Evolutionary conservation across 2,113 vertebrate genomes (phyloP).

Genomic region (Coracopsis vasa): DNA sequence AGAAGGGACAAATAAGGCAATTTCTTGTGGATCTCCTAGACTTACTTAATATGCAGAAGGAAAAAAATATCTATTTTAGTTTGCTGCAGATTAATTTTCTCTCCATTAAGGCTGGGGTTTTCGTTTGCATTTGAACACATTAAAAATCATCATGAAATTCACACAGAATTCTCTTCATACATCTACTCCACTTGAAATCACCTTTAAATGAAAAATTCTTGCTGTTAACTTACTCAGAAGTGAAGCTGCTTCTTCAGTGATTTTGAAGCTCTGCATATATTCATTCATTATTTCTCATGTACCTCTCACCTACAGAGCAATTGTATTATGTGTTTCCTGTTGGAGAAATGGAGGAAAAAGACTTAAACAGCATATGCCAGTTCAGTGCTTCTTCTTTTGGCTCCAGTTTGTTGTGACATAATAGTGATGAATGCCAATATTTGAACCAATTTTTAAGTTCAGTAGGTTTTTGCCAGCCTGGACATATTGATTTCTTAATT

Average conservation of each 20-base stretch:
- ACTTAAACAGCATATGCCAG: rapidly evolving
- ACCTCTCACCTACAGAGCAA: neutral
- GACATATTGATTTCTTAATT: neutral
- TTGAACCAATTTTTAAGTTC: neutral
- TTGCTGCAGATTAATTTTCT: neutral
- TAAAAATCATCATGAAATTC: neutral
- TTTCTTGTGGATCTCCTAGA: neutral
- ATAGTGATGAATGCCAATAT: neutral
- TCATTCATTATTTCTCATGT: rapidly evolving
- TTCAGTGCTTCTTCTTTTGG: neutral
- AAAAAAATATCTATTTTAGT: neutral
- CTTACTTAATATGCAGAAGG: neutral
- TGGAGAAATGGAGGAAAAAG: neutral
- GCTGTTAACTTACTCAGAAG: neutral
- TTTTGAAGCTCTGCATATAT: neutral
- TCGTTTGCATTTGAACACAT: neutral
- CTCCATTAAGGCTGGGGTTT: rapidly evolving
- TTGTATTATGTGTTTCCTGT: neutral
- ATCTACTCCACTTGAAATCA: neutral
- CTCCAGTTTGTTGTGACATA: neutral
- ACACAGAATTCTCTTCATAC: neutral
- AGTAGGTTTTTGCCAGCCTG: neutral
- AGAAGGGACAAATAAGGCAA: neutral
- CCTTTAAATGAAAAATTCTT: neutral
- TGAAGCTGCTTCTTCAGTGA: neutral